Evolutionary conservation across 2,888 invertebrate species (phyloP), one percentile per base, ranked within the genome.

Genomic region (Drosophila neotestacea): DNA sequence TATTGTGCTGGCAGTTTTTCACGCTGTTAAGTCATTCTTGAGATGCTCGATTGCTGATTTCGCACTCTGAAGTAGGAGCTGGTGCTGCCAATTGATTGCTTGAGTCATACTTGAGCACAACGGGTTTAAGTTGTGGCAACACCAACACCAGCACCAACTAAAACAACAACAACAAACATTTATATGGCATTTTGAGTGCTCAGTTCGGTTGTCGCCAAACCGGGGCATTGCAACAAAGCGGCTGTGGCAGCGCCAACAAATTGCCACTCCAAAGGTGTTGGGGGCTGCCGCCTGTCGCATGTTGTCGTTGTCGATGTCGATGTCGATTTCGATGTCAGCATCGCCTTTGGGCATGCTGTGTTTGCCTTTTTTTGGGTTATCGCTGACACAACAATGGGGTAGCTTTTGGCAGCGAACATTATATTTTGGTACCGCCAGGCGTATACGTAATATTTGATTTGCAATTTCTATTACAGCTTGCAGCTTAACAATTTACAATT

Each of bases 231-330:
- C 51, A 47, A 56, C 65, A 38, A 46, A 50, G 9, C 32, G 32
- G 9, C 69, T 32, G 66, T 73, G 52, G 66, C 78, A 80, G 79
- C 81, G 73, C 54, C 85, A 88, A 86, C 85, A 86, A 86, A 86
- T 86, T 86, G 85, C 86, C 85, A 86, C 85, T 86, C 85, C 79
- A 88, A 86, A 86, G 85, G 85, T 86, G 85, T 85, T 88, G 83
- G 68, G 60, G 81, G 77, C 82, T 81, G 85, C 73, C 62, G 80
- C 59, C 61, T 64, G 80, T 70, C 70, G 70, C 60, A 55, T 70
- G 70, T 50, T 76, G 70, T 64, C 60, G 50, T 6, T 34, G 68
- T 47, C 50, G 64, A 54, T 63, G 70, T 52, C 48, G 41, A 28
- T 75, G 62, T 39, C 61, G 56, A 36, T 6, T 28, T 30, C 47